phyloP scores from a whole-genome alignment of 2,888 invertebrate genomes.

The Pteria penguin region DNA sequence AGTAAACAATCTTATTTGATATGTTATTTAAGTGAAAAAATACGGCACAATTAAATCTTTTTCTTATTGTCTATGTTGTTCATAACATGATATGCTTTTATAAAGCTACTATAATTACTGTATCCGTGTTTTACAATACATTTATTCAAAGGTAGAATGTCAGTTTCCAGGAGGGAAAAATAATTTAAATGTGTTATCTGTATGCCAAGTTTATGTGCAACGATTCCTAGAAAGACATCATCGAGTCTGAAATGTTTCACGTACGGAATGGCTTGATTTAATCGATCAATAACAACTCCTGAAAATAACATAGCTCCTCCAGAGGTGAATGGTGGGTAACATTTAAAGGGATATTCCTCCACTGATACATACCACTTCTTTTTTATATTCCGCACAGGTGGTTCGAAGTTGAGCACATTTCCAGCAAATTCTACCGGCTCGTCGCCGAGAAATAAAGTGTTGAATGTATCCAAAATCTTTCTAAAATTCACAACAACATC shows the following conservation, averaged over 20 bases:
- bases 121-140: too few species aligned
- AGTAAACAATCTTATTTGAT: too few species aligned
- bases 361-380: conserved; percentile 12
- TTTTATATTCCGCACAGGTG: background rate
- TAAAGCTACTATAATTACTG: too few species aligned
- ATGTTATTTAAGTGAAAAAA: too few species aligned
- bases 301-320: conserved; percentile 19
- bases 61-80: too few species aligned
- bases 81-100: too few species aligned
- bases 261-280: conserved; percentile 9
- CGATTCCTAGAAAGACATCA: conserved; percentile 17
- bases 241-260: conserved; percentile 11
- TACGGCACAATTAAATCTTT: too few species aligned
- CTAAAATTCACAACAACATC: background rate
- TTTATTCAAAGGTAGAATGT: too few species aligned
- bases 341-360: conserved; percentile 10
- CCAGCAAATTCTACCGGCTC: background rate
- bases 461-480: background rate
- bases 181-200: too few species aligned
- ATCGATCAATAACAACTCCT: background rate
- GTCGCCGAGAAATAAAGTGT: too few species aligned
- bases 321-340: background rate
- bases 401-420: background rate
- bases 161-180: too few species aligned
- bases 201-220: conserved; percentile 23